Base-by-base conservation (phyloP, 2,888 invertebrate genomes). In the Troglohyphantes excavatus region DNA sequence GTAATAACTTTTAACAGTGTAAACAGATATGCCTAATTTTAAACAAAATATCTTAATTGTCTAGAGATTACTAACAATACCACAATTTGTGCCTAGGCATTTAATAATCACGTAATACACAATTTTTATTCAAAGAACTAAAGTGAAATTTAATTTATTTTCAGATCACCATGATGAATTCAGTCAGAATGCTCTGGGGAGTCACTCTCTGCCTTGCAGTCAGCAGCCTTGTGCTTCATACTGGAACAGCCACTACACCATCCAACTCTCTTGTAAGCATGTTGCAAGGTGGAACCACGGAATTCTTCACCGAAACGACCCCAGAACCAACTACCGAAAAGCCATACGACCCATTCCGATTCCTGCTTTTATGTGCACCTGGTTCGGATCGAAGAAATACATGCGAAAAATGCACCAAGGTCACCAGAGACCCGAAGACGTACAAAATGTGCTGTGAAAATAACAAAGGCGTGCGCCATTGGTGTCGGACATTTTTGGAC, bases 331-430 rank as follows among this genome's bases (percentile, higher is more conserved):
- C 46, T 11, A n/a, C 13, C 11, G 75, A 75, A 13, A 27, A 46
- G 46, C 53, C 82, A n/a, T 11, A 13, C 17, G 73, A 73, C 7
- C 61, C 73, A 3, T 61, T 72, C 23, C 23, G 61, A 26, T 82
- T 82, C 19, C 23, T 82, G 11, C 3, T 29, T 3, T n/a, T 83
- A 13, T 83, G 83, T 29, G 21, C 72, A 5, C 73, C 73, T 19
- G 83, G 83, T 7, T 63, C 83, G 6, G 65, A 63, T 6, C 59
- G 73, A 19, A 73, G 86, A 61, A 73, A 86, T 61, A 70, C 59
- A 0, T 86, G 86, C 21, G 86, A 86, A 68, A 68, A 70, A 19
- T 86, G 86, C 46, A 65, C 86, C 39, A 86, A 86, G 39, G 70
- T 78, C 2, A 86, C 86, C 13, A 86, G 21, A 19, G 67, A 70